Conservation (phyloP, 30 jellyfish, hydroid and myxozoan genomes). For the Hydractinia echinata region DNA sequence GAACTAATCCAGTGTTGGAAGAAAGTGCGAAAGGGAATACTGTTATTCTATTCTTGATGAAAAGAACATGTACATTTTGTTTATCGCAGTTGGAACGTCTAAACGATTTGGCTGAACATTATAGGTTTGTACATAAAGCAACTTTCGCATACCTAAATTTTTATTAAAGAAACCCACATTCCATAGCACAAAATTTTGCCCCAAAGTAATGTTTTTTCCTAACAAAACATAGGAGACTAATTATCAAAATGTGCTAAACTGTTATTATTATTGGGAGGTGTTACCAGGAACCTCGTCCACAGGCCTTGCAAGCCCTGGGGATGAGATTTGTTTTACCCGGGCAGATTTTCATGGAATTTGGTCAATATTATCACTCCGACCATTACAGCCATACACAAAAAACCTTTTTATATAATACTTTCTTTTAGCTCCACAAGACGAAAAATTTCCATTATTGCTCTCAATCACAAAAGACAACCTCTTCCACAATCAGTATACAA, state of each 20-base stretch:
- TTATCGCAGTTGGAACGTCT: not conserved
- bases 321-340: not conserved
- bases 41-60: not conserved
- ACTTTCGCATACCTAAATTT: no score
- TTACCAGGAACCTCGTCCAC: no score
- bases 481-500: constrained; percentile 1
- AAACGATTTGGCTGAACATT: not conserved
- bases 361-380: no score
- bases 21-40: not conserved
- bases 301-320: not conserved
- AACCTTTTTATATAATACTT: not conserved
- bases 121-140: not conserved
- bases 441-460: constrained; percentile 7
- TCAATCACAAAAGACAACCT: constrained; percentile 7
- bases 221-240: no score
- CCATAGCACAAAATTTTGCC: no score
- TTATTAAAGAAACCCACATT: no score
- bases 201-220: no score
- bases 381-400: no score
- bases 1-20: not conserved
- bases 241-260: no score
- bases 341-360: not conserved
- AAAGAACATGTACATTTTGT: constrained; percentile 6
- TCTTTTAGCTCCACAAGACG: not conserved
- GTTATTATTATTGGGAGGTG: no score